Evolutionary conservation across 2,797 vertebrate species (phyloP), one percentile per base, ranked within the genome.

Genomic region (Tokudaia tokunoshimensis): DNA sequence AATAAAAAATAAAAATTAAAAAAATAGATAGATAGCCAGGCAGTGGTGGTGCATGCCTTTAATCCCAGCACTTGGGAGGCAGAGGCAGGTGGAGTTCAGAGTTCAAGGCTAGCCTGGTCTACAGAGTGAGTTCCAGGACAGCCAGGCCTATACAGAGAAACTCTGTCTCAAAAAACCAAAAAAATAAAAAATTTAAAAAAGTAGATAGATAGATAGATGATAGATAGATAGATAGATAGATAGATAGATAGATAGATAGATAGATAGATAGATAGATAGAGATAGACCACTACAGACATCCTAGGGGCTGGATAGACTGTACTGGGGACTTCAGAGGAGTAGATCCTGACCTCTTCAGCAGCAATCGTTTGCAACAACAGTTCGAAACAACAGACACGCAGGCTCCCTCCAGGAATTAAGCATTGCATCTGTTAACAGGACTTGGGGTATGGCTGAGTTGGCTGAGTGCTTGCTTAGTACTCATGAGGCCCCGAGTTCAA

Each of bases 331-430:
- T 70, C 74, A 14, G 3, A 57, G 65, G 47, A 81, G 10, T 44
- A 84, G 94, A 81, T 61, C 29, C n/a, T 63, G 91, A 47, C 76
- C 44, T 92, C 14, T 24, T 87, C 57, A 57, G 86, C 72, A 80
- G 44, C 52, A 44, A 19, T 57, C 81, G 55, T 47, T 76, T 34
- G 70, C 78, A 59, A 63, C 11, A 74, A 67, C 78, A 94, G 57
- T 94, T 34, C 91, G 93, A 78, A 96, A 67, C 50, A 89, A 19
- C 47, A 76, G 34, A 6, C 12, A 3, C 4, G 12, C 10, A 14
- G 74, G 13, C 74, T 44, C 12, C 63, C 34, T 87, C 63, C 50
- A 34, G 31, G 72, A 55, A 8, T 24, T 88, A 55, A n/a, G 55
- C 41, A 41, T 57, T 31, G 37, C 22, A 31, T n/a, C 67, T 57